Conservation (phyloP, 1,140 invertebrate genomes). For the Apolygus lucorum region DNA sequence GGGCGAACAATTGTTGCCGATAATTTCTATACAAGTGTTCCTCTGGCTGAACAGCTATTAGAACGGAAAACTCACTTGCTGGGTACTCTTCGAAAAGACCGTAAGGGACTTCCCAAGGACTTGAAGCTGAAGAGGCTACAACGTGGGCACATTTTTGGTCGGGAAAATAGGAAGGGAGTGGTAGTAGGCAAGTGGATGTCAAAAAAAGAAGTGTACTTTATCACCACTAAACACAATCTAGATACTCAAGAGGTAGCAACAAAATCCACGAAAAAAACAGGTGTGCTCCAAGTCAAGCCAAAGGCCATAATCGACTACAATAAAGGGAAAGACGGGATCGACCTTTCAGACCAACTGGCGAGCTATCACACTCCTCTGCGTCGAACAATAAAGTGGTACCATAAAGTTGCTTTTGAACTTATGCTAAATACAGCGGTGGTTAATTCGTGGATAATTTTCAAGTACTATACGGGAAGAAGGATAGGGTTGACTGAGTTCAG, state of each 20-base stretch:
- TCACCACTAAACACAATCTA: constrained; percentile 35
- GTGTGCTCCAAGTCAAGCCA: constrained; percentile 34
- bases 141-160: constrained; percentile 35
- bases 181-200: constrained; percentile 39
- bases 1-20: constrained; percentile 40
- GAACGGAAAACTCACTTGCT: constrained; percentile 36
- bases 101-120: constrained; percentile 25
- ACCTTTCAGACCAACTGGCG: constrained; percentile 40
- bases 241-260: constrained; percentile 31
- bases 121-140: constrained; percentile 36
- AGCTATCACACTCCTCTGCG: constrained; percentile 39
- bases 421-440: constrained; percentile 33
- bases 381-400: constrained; percentile 40
- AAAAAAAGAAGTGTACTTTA: constrained; percentile 36
- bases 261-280: constrained; percentile 28
- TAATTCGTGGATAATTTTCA: constrained; percentile 22
- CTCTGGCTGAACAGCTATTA: constrained; percentile 37
- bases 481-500: constrained; percentile 18
- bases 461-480: constrained; percentile 2
- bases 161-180: constrained; percentile 37
- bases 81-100: constrained; percentile 30
- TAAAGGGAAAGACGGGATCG: constrained; percentile 38
- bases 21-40: constrained; percentile 40
- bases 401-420: constrained; percentile 39
- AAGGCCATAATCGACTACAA: constrained; percentile 38